Evolutionary conservation across 2,888 invertebrate species (phyloP).

Genomic region (Ypsolopha sequella): DNA sequence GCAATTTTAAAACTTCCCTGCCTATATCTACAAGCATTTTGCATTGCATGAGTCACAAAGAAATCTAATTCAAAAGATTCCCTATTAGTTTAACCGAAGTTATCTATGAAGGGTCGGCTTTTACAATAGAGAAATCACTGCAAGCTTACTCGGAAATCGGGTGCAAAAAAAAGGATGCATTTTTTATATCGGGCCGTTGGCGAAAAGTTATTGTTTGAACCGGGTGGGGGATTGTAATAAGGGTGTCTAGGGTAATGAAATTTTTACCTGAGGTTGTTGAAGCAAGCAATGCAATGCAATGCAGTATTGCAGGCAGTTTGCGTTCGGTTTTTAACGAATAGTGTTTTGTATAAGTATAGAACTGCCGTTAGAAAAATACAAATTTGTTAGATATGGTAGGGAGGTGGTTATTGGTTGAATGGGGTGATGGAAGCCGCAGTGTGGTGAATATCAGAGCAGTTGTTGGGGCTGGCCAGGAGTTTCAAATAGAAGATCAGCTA

Average conservation of each 20-base stretch:
- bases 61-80: background rate
- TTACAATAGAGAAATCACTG: slow-evolving; percentile 16
- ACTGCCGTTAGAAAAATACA: background rate
- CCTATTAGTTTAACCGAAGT: background rate
- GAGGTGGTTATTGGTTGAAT: slow-evolving; percentile 40
- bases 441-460: slow-evolving; percentile 26
- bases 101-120: background rate
- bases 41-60: background rate
- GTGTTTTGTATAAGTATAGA: background rate
- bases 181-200: slow-evolving; percentile 44
- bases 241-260: slow-evolving; percentile 46
- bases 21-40: background rate
- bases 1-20: background rate
- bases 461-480: slow-evolving; percentile 16
- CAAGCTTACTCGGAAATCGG: slow-evolving; percentile 43
- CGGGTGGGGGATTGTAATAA: slow-evolving; percentile 42
- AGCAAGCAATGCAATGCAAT: background rate
- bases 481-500: slow-evolving; percentile 22
- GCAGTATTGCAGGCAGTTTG: slow-evolving; percentile 1
- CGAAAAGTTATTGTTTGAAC: slow-evolving; percentile 50
- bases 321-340: background rate
- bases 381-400: background rate
- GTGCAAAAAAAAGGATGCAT: slow-evolving; percentile 49
- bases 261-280: slow-evolving; percentile 55
- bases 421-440: slow-evolving; percentile 26